phyloP scores from a whole-genome alignment of 2,113 vertebrate species.

The Atrichornis clamosus region DNA sequence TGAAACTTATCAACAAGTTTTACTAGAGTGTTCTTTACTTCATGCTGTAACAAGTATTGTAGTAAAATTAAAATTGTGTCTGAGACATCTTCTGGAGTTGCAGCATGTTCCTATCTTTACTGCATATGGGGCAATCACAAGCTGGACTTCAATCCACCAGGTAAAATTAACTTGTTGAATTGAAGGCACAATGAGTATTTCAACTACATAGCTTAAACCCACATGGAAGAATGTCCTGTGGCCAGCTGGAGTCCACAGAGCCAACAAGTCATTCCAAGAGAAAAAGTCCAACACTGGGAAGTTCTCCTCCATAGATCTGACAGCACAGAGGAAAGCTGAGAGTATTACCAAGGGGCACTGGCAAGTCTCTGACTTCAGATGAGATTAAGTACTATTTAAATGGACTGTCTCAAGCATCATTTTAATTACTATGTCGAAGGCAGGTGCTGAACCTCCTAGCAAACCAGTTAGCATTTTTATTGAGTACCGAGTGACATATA shows the following conservation, averaged over 20 bases:
- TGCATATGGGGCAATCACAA: fast-evolving
- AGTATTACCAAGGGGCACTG: neutral
- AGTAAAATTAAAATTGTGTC: neutral
- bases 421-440: neutral
- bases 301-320: neutral
- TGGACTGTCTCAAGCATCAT: neutral
- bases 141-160: neutral
- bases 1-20: neutral
- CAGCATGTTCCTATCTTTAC: neutral
- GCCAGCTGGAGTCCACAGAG: neutral
- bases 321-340: neutral
- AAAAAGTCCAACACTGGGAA: neutral
- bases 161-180: neutral
- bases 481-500: neutral
- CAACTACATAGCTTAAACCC: neutral
- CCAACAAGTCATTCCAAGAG: neutral
- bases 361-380: neutral
- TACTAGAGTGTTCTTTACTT: neutral
- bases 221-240: neutral
- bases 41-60: neutral
- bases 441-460: neutral
- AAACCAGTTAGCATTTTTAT: neutral
- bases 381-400: neutral
- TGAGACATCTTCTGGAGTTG: neutral
- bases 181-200: neutral